Percentiles rank a stretch among this genome's conserved stretches.
These are phyloP conservation scores for Peromyscus leucopus DNA, from an alignment of 2,113 vertebrate species.

Conservation along the genomic window DNA sequence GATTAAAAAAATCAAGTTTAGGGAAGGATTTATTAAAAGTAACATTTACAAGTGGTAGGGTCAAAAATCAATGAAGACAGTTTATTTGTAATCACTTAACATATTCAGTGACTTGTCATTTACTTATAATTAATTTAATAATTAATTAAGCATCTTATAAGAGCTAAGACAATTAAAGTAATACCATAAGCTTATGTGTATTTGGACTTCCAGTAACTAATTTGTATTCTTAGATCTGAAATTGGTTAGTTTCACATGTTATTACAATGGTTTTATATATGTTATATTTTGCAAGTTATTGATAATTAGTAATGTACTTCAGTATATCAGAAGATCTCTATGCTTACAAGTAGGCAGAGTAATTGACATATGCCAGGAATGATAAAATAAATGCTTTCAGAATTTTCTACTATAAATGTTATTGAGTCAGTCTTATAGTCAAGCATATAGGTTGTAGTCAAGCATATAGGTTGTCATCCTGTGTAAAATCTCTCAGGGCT, in stretches of 20 bases:
- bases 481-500: background rate
- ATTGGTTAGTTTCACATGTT: background rate
- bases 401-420: background rate
- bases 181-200: background rate
- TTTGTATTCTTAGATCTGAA: background rate
- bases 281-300: background rate
- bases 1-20: background rate
- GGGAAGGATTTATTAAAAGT: constrained; percentile 29
- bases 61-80: background rate
- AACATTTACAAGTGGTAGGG: background rate
- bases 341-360: background rate
- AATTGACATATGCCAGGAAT: accelerated
- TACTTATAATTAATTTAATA: background rate
- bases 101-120: background rate
- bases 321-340: background rate
- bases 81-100: constrained; percentile 3
- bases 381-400: background rate
- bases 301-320: background rate
- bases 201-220: background rate
- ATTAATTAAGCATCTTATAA: background rate
- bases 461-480: background rate
- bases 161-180: background rate
- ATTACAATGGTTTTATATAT: background rate
- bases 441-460: background rate
- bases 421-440: background rate